phyloP scores from a whole-genome alignment of 2,797 vertebrate genomes.

The Sciurus vulgaris region DNA sequence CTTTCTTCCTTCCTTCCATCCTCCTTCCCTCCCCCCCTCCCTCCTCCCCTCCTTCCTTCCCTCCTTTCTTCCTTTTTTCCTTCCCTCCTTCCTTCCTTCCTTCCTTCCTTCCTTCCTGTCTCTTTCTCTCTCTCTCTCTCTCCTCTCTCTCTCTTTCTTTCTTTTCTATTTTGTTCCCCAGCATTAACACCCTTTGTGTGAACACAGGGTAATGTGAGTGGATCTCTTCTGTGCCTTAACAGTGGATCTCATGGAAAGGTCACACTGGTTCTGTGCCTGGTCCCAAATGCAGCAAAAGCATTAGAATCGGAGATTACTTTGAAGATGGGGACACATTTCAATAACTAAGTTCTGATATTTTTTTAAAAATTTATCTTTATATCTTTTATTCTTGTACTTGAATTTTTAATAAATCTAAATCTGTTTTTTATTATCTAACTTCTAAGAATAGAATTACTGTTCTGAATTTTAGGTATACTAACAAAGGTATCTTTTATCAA shows the following conservation, averaged over 20 bases:
- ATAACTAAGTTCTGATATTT: background rate
- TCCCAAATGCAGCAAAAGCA: background rate
- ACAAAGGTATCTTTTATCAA: slow-evolving; percentile 58
- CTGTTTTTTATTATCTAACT: slow-evolving; percentile 50
- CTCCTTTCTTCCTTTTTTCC: accelerated
- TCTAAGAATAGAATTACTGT: slow-evolving; percentile 69
- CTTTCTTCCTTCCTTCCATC: no score
- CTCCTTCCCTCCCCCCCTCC: no score
- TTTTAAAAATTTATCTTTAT: background rate
- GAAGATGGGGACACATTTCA: background rate
- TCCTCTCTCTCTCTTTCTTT: background rate
- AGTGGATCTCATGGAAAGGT: background rate
- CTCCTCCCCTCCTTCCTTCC: background rate
- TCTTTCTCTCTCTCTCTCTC: no score
- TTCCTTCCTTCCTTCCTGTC: no score
- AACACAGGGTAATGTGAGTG: background rate
- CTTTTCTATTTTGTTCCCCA: background rate
- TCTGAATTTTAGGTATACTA: slow-evolving; percentile 77
- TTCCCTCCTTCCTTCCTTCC: no score
- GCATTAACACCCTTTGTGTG: background rate
- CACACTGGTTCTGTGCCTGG: background rate
- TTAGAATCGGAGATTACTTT: background rate
- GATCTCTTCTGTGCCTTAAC: background rate
- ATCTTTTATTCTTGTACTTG: background rate
- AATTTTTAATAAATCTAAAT: slow-evolving; percentile 46